These are phyloP conservation scores for Malurus melanocephalus DNA, from an alignment of 2,113 vertebrate genomes.

Conservation along the genomic window DNA sequence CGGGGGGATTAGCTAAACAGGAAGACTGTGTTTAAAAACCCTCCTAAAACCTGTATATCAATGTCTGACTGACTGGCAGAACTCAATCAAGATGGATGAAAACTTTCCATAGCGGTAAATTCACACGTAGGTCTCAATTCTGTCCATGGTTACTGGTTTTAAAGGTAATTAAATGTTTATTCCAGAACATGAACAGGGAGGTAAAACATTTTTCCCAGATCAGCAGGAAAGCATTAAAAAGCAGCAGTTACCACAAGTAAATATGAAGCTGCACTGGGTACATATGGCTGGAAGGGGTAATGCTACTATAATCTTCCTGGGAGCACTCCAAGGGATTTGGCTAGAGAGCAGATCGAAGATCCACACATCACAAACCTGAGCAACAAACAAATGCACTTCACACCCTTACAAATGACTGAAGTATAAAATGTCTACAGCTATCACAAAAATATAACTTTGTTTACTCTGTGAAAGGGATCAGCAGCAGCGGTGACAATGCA, in stretches of 20 bases:
- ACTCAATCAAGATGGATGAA: not conserved
- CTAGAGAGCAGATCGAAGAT: not conserved
- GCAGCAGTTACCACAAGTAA: not conserved
- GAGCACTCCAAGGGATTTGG: constrained; percentile 26
- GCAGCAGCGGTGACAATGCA: not conserved
- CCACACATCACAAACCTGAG: not conserved
- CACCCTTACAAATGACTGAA: not conserved
- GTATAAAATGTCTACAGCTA: not conserved
- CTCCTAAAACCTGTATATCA: not conserved
- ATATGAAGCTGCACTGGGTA: not conserved
- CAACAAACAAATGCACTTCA: constrained; percentile 1
- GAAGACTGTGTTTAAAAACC: constrained; percentile 4
- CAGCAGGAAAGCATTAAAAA: not conserved
- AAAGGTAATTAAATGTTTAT: not conserved
- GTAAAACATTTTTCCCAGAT: not conserved
- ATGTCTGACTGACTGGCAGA: not conserved
- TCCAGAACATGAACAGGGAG: not conserved
- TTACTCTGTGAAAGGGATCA: not conserved
- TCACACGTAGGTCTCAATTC: not conserved
- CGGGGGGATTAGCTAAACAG: constrained; percentile 6
- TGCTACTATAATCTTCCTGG: constrained; percentile 35
- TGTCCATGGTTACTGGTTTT: not conserved
- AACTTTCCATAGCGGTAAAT: not conserved
- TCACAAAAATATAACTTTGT: not conserved
- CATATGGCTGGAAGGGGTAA: constrained; percentile 29